These are phyloP conservation scores for Cyanistes caeruleus DNA, from an alignment of 2,113 vertebrate genomes.

Conservation along the genomic window DNA sequence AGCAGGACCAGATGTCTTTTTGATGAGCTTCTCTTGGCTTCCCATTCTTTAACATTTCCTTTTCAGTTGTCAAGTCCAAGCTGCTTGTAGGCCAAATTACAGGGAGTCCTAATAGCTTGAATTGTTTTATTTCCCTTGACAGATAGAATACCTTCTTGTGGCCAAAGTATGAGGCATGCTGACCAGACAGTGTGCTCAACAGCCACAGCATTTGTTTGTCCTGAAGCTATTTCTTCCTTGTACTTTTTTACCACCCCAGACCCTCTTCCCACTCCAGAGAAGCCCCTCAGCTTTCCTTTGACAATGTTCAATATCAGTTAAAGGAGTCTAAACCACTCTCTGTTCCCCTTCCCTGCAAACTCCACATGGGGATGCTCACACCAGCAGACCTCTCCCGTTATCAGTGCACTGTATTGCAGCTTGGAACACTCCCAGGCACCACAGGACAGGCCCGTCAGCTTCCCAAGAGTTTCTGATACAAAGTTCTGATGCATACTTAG, in stretches of 20 bases:
- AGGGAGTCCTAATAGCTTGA: not conserved
- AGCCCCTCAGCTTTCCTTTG: not conserved
- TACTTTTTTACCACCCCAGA: not conserved
- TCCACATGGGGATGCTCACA: not conserved
- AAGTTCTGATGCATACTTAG: not conserved
- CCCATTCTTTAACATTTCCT: conserved; percentile 37
- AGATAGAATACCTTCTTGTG: conserved; percentile 1
- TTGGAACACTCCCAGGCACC: not conserved
- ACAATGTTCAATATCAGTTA: not conserved
- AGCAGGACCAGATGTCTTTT: conserved; percentile 57
- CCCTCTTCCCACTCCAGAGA: not conserved
- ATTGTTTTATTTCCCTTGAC: not conserved
- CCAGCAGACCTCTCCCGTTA: not conserved
- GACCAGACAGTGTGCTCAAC: not conserved
- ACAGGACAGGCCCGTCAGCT: not conserved
- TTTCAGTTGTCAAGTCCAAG: conserved; percentile 23
- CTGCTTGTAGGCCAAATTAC: conserved; percentile 14
- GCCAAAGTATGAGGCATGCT: not conserved
- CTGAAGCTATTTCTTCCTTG: not conserved
- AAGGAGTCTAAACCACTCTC: not conserved
- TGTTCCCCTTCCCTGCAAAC: not conserved
- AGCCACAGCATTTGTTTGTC: not conserved
- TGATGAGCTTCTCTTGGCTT: conserved; percentile 53
- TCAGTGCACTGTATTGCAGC: not conserved
- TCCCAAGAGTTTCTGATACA: not conserved